Base-by-base conservation (phyloP, 2,797 vertebrate species). In the Scomberomorus guttatus region DNA sequence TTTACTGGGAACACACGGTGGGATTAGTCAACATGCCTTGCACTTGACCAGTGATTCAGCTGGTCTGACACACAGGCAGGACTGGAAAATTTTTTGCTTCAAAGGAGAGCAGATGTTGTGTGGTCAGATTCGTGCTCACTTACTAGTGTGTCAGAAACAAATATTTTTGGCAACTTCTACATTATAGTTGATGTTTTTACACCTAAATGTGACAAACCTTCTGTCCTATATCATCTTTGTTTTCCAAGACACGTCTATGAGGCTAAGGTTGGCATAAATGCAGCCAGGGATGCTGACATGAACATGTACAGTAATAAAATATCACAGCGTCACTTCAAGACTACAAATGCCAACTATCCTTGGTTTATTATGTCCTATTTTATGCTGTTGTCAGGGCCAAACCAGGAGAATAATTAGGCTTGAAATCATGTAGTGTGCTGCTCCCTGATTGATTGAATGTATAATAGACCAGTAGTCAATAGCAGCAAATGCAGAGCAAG, bases 151-250 rank as follows among this genome's bases (percentile, higher is more conserved):
- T 42, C 11, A 48, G 42, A 27, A 27, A 27, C 6, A 63, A 65
- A 3, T 14, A 42, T 5, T 14, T 14, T 14, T 42, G 39, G 13
- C 39, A 37, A 11, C 37, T 37, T 37, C 11, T 2, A 42, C 39
- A 42, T 14, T 50, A 6, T 7, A 14, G 25, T 63, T 25, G 6
- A 44, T 17, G 15, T 42, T 25, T 25, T 17, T 3, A 27, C 25
- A 61, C 5, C 22, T n/a, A 39, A 58, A 60, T 13, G 24, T 61
- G 22, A 25, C n/a, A 63, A 64, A 64, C 27, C 62, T 64, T 6
- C 5, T 5, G 0, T 5, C 29, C 17, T 13, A 3, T 64, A 15
- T 50, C 2, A 24, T 37, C 5, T 48, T n/a, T 29, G 12, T 25
- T 52, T 39, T 24, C 20, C 29, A 34, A 51, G 20, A 11, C 4